Evolutionary conservation across 2,797 vertebrate species (phyloP).

Genomic region (Epinephelus awoara): DNA sequence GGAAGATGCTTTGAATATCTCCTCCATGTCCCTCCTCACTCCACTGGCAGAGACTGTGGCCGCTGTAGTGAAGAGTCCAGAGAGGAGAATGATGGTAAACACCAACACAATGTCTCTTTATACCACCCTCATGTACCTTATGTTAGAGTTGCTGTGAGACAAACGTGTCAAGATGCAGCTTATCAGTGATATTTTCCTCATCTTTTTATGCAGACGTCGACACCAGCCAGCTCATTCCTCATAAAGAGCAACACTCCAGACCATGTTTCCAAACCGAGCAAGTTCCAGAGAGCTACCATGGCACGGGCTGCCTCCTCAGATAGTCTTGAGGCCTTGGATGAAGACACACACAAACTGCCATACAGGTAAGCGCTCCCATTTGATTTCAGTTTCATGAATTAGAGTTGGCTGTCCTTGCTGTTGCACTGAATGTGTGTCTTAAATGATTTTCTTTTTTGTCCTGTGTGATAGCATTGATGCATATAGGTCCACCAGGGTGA

Average conservation of each 20-base stretch:
- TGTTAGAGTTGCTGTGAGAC: neutral
- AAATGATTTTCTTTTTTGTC: neutral
- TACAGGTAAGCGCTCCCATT: slow-evolving; percentile 88
- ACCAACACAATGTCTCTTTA: neutral
- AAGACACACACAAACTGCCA: slow-evolving; percentile 87
- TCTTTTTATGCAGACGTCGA: slow-evolving; percentile 77
- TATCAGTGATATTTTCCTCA: neutral
- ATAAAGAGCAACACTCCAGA: slow-evolving; percentile 82
- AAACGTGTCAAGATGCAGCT: accelerated
- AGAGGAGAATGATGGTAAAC: slow-evolving; percentile 85
- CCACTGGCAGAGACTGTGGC: slow-evolving; percentile 93
- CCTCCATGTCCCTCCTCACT: slow-evolving; percentile 95
- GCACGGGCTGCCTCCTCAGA: slow-evolving; percentile 85
- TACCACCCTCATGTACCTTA: neutral
- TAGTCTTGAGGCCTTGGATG: slow-evolving; percentile 78
- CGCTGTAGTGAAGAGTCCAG: slow-evolving; percentile 86
- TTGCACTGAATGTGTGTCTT: neutral
- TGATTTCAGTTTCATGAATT: neutral
- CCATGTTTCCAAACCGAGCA: slow-evolving; percentile 77
- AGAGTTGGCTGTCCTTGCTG: accelerated
- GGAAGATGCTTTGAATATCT: slow-evolving; percentile 94
- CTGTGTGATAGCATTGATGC: slow-evolving; percentile 87
- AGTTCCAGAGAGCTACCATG: slow-evolving; percentile 87
- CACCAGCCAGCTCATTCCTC: slow-evolving; percentile 86
- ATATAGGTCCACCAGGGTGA: slow-evolving; percentile 94